These are phyloP conservation scores for Catocala sponsa DNA, from an alignment of 2,888 invertebrate genomes.

Conservation along the genomic window DNA sequence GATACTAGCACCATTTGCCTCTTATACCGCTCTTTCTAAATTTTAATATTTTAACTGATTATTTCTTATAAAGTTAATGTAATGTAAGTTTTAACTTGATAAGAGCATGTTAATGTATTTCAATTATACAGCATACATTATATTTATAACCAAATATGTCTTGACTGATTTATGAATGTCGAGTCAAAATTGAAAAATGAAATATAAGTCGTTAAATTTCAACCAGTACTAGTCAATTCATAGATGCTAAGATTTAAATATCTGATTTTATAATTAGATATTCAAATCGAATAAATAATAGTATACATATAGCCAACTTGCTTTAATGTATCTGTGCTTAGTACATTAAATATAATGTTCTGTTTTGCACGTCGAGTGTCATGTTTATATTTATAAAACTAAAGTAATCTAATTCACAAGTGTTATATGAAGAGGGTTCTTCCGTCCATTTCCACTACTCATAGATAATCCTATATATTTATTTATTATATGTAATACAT, in stretches of 20 bases:
- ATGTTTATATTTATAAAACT: slow-evolving; percentile 25
- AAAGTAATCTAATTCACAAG: slow-evolving; percentile 35
- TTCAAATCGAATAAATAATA: not conserved
- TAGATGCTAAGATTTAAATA: not conserved
- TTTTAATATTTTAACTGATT: no score
- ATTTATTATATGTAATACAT: slow-evolving; percentile 23
- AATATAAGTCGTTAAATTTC: no score
- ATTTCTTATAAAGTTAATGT: no score
- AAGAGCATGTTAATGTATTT: no score
- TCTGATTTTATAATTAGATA: not conserved
- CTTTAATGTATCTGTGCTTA: not conserved
- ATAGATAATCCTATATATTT: slow-evolving; percentile 15
- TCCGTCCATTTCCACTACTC: slow-evolving; percentile 34
- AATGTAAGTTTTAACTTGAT: no score
- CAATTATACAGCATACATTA: no score
- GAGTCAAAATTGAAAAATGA: no score
- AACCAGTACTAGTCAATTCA: not conserved
- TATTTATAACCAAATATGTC: no score
- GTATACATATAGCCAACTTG: not conserved
- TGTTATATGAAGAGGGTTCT: slow-evolving; percentile 3
- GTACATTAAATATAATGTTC: slow-evolving; percentile 5
- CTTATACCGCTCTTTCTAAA: no score
- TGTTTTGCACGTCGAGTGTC: not conserved
- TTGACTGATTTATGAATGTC: no score
- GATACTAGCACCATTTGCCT: no score